Base-by-base conservation (phyloP, 1,140 invertebrate species). In the Andrena cerasifolii region DNA sequence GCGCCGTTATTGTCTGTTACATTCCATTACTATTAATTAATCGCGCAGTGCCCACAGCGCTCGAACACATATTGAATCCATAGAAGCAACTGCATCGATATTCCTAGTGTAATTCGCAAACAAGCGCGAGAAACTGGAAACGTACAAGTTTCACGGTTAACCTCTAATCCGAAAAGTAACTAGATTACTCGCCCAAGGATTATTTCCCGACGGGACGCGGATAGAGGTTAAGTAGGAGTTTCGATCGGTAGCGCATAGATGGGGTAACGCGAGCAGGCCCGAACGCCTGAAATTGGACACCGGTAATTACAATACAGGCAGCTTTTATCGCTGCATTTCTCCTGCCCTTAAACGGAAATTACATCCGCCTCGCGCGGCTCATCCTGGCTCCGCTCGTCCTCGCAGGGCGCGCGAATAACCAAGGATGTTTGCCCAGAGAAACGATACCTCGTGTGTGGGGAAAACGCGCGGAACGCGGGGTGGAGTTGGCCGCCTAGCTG, bases 201-300 rank as follows among this genome's bases (percentile, higher is more conserved):
- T n/a, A n/a, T n/a, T n/a, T n/a, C n/a, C n/a, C n/a, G n/a, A n/a
- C n/a, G n/a, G n/a, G n/a, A n/a, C n/a, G n/a, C n/a, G n/a, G n/a
- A n/a, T n/a, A n/a, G 36, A 3, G 36, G 10, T 5, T 40, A 40
- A 3, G 3, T 40, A 40, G 4, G 36, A 40, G 36, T 51, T 49
- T 31, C 18, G 45, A 31, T 49, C 24, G 26, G 10, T 8, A 36
- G 18, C 26, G 45, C 10, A 10, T 5, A 6, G 10, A 26, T 62
- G 36, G 14, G 47, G 59, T 54, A 66, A 70, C 56, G 18, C 12
- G 45, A 56, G 65, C 24, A 36, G 31, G 18, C 21, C 28, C 21
- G 33, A 76, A 77, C 65, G 65, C 21, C 33, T 71, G 74, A 77
- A 71, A 77, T 71, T 53, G 24, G 54, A 77, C 33, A 77, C 66